Conservation (phyloP, 2,888 invertebrate genomes). For the Athalia circularis region DNA sequence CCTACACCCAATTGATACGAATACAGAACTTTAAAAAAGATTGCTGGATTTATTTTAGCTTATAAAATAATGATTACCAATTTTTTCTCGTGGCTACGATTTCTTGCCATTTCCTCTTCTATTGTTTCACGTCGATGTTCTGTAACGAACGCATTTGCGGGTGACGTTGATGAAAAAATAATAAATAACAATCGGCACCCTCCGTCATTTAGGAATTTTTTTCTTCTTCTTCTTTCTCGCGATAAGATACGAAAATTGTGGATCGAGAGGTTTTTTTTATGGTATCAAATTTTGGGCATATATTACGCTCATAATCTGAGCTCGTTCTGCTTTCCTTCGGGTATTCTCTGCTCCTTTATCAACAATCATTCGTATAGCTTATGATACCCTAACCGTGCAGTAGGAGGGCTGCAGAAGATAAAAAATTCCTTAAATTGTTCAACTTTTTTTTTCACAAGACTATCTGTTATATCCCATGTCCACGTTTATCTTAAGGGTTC, state of each 20-base stretch:
- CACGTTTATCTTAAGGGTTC: not conserved
- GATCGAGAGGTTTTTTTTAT: too few species aligned
- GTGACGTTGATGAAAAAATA: constrained; percentile 57
- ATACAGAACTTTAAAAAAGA: not conserved
- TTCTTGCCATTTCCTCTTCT: constrained; percentile 75
- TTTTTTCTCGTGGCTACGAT: constrained; percentile 75
- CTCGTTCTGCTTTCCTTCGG: too few species aligned
- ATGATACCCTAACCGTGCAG: not conserved
- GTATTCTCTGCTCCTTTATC: too few species aligned
- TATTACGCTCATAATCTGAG: too few species aligned
- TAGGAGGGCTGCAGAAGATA: not conserved
- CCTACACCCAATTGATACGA: too few species aligned
- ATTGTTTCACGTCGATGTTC: constrained; percentile 75
- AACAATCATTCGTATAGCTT: too few species aligned
- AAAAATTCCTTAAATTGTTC: not conserved
- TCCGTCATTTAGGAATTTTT: not conserved
- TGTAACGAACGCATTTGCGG: constrained; percentile 78
- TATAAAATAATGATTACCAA: constrained; percentile 20
- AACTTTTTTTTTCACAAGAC: constrained; percentile 9
- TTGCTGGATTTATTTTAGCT: not conserved
- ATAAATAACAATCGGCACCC: not conserved
- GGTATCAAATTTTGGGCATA: too few species aligned
- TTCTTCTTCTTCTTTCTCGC: not conserved
- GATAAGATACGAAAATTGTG: not conserved
- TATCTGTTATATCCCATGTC: not conserved